Evolutionary conservation across 2,113 vertebrate genomes (phyloP).

Genomic region (Spermophilus dauricus): DNA sequence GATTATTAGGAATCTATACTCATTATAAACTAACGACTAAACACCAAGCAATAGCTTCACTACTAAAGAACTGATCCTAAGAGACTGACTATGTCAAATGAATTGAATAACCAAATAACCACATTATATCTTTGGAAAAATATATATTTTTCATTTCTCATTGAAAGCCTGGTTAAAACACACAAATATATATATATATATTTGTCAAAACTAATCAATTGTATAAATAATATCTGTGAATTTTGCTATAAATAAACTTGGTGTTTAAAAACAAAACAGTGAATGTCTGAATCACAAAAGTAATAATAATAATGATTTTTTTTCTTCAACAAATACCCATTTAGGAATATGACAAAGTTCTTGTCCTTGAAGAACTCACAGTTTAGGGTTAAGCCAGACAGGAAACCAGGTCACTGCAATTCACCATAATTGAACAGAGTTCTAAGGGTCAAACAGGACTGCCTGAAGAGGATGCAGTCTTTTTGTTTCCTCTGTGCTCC

Average conservation of each 20-base stretch:
- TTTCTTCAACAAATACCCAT: neutral
- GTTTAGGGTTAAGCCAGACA: neutral
- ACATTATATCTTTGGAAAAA: neutral
- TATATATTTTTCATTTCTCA: neutral
- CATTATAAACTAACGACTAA: conserved; percentile 19
- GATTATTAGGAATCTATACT: neutral
- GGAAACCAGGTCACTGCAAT: neutral
- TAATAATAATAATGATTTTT: neutral
- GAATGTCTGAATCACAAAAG: neutral
- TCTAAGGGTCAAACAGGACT: neutral
- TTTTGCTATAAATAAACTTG: neutral
- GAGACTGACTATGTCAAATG: neutral
- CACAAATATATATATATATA: neutral
- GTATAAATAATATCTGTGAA: neutral
- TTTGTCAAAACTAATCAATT: neutral
- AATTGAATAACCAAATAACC: neutral
- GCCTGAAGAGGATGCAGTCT: neutral
- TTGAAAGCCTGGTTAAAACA: neutral
- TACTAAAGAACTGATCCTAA: neutral
- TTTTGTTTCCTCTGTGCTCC: neutral
- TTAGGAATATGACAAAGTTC: neutral
- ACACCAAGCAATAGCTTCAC: neutral
- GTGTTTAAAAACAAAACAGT: neutral
- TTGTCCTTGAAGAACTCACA: neutral
- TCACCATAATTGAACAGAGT: neutral